These are phyloP conservation scores for Glomeris marginata DNA, from an alignment of 2,888 invertebrate species.

Conservation along the genomic window DNA sequence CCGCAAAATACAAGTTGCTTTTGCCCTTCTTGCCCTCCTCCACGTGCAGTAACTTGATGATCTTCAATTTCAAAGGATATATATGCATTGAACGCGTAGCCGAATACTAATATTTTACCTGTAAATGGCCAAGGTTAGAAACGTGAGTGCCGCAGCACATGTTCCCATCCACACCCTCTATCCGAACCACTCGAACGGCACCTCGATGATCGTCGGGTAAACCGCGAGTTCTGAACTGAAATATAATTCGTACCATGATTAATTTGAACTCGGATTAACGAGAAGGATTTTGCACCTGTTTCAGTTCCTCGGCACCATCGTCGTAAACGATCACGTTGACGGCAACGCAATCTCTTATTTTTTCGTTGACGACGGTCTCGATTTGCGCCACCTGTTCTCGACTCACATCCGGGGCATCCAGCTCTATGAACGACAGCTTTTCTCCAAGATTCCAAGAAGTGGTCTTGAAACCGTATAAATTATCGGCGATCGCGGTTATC, in stretches of 20 bases:
- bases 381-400: conserved; percentile 27
- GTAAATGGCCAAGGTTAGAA: conserved; percentile 45
- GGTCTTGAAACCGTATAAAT: conserved; percentile 48
- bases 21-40: conserved; percentile 57
- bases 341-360: conserved; percentile 46
- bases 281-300: conserved; percentile 23
- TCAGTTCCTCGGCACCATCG: conserved; percentile 43
- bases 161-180: conserved; percentile 58
- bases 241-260: not conserved
- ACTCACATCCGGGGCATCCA: conserved; percentile 29
- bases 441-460: conserved; percentile 72
- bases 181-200: conserved; percentile 57
- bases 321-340: conserved; percentile 48
- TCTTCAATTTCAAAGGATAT: conserved; percentile 21
- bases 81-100: not conserved
- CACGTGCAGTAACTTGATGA: conserved; percentile 42
- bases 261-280: not conserved
- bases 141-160: conserved; percentile 86
- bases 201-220: conserved; percentile 65
- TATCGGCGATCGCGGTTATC: conserved; percentile 59
- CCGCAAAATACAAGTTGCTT: conserved; percentile 43
- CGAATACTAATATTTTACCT: conserved; percentile 24
- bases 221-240: conserved; percentile 49
- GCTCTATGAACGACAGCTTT: conserved; percentile 55
- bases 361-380: conserved; percentile 49